Conservation (phyloP, 1,140 invertebrate genomes). For the Drosophila rufa region DNA sequence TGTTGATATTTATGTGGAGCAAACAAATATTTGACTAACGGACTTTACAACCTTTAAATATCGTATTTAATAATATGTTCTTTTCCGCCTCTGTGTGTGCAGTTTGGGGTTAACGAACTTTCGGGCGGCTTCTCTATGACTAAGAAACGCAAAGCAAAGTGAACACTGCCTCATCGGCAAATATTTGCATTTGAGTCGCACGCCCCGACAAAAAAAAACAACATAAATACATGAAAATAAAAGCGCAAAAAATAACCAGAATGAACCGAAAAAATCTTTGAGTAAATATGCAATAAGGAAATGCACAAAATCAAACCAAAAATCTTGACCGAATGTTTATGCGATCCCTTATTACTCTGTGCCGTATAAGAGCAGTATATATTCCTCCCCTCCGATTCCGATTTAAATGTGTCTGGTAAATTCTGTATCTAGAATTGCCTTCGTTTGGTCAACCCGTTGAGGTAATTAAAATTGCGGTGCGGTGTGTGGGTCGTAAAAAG, state of each 20-base stretch:
- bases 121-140: slow-evolving; percentile 58
- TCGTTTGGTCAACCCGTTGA: slow-evolving; percentile 38
- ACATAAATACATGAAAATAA: slow-evolving; percentile 23
- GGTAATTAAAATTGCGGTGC: slow-evolving; percentile 65
- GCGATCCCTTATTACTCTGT: slow-evolving; percentile 24
- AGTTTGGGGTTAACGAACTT: slow-evolving; percentile 43
- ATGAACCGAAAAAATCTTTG: slow-evolving; percentile 16
- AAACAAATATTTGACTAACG: slow-evolving; percentile 56
- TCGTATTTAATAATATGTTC: slow-evolving; percentile 21
- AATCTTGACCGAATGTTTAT: slow-evolving; percentile 45
- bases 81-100: not conserved
- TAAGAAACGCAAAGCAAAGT: slow-evolving; percentile 51
- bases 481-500: slow-evolving; percentile 59
- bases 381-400: slow-evolving; percentile 19
- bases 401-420: slow-evolving; percentile 29
- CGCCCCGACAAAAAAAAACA: slow-evolving; percentile 28
- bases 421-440: slow-evolving; percentile 12
- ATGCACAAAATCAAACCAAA: slow-evolving; percentile 27
- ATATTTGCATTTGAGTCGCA: slow-evolving; percentile 71
- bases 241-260: slow-evolving; percentile 20
- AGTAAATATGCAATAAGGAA: slow-evolving; percentile 70
- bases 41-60: slow-evolving; percentile 52
- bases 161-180: slow-evolving; percentile 64
- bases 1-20: slow-evolving; percentile 36
- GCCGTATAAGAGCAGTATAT: slow-evolving; percentile 9